Percentiles rank a stretch among this genome's conserved stretches.
phyloP scores from a whole-genome alignment of 2,797 vertebrate species.

The Fringilla coelebs region DNA sequence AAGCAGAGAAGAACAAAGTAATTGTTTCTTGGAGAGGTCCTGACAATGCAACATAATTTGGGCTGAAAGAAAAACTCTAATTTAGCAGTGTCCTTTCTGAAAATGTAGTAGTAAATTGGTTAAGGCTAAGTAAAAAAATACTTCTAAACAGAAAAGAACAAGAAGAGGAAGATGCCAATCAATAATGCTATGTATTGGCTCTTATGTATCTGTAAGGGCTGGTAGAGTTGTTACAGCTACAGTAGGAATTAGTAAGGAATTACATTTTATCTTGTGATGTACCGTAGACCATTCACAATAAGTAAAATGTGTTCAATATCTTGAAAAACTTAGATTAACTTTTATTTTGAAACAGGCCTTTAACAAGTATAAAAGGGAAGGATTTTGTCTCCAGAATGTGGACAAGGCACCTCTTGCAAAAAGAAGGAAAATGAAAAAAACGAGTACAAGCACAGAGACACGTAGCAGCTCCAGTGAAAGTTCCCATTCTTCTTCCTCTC shows the following conservation, averaged over 20 bases:
- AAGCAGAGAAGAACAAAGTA: neutral
- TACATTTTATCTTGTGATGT: neutral
- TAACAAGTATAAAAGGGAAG: slow-evolving; percentile 97
- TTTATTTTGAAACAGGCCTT: slow-evolving; percentile 84
- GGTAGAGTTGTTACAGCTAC: neutral
- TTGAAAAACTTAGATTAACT: neutral
- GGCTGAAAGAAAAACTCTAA: neutral
- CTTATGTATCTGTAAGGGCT: neutral
- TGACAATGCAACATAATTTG: neutral
- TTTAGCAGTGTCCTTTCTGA: neutral
- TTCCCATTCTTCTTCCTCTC: slow-evolving; percentile 93
- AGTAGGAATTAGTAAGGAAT: neutral
- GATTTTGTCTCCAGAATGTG: slow-evolving; percentile 97
- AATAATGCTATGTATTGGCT: neutral
- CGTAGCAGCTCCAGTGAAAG: slow-evolving; percentile 98
- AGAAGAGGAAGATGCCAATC: neutral
- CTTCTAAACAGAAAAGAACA: neutral
- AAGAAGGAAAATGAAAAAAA: slow-evolving; percentile 98
- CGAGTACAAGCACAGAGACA: slow-evolving; percentile 96
- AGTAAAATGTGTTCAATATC: neutral
- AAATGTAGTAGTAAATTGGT: neutral
- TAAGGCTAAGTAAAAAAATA: neutral
- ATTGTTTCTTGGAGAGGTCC: neutral
- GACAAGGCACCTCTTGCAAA: slow-evolving; percentile 98
- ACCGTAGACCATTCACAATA: neutral